phyloP scores from a whole-genome alignment of 2,797 vertebrate species.

The Sus cebifrons region DNA sequence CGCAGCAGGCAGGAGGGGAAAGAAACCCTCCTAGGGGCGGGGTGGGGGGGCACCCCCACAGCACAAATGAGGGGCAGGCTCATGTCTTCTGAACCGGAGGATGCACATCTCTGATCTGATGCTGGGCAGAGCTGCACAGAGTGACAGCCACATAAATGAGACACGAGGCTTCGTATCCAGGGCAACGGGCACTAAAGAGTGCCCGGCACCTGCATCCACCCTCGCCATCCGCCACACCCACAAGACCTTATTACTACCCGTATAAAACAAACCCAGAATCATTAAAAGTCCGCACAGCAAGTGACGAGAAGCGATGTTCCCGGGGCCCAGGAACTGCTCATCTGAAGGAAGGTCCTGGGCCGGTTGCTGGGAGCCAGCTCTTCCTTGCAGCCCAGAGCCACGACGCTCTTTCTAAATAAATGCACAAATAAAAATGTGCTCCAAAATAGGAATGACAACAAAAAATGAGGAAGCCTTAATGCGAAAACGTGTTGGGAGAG shows the following conservation, averaged over 20 bases:
- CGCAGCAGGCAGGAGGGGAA: not conserved
- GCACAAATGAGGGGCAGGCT: not conserved
- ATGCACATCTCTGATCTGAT: not conserved
- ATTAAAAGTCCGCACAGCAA: not conserved
- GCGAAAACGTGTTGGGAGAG: conserved; percentile 76
- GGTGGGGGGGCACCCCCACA: not conserved
- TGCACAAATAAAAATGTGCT: conserved; percentile 76
- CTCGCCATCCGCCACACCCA: conserved; percentile 7
- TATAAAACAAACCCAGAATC: conserved; percentile 38
- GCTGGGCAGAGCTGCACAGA: not conserved
- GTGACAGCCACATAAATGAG: not conserved
- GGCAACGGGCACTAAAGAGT: conserved; percentile 48
- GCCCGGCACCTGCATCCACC: not conserved
- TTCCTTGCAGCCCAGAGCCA: not conserved
- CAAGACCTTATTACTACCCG: conserved; percentile 63
- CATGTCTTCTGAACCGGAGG: not conserved
- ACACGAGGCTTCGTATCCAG: not conserved
- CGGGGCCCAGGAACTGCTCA: conserved; percentile 30
- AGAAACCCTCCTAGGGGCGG: not conserved
- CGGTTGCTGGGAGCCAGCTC: conserved; percentile 45
- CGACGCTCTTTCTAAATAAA: conserved; percentile 68
- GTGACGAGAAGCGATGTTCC: not conserved
- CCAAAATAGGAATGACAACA: conserved; percentile 69
- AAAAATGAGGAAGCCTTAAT: conserved; percentile 78
- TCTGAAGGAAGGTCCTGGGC: not conserved